These are phyloP conservation scores for Leptoteleia sp. DNA, from an alignment of 1,140 invertebrate genomes.

Conservation along the genomic window DNA sequence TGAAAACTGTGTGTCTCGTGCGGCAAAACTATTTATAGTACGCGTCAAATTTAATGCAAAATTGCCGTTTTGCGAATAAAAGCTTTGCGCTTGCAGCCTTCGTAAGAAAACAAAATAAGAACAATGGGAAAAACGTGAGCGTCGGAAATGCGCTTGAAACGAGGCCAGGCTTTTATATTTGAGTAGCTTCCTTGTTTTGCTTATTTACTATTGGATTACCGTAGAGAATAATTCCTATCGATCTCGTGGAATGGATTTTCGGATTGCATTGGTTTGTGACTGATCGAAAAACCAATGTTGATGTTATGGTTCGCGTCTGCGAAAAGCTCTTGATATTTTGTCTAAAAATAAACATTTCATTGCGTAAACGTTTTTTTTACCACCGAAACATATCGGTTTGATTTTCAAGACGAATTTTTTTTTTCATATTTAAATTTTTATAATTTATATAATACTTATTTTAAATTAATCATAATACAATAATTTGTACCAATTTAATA, in stretches of 20 bases:
- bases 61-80: slow-evolving; percentile 56
- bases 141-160: slow-evolving; percentile 45
- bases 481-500: too few species aligned
- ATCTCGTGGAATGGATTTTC: background rate
- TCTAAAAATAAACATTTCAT: too few species aligned
- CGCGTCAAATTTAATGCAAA: slow-evolving; percentile 54
- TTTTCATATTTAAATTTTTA: too few species aligned
- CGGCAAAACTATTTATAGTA: slow-evolving; percentile 73
- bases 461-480: too few species aligned
- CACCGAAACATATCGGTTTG: too few species aligned
- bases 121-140: slow-evolving; percentile 21
- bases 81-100: slow-evolving; percentile 4
- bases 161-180: slow-evolving; percentile 50
- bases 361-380: too few species aligned
- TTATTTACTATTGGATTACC: slow-evolving; percentile 29
- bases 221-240: slow-evolving; percentile 7
- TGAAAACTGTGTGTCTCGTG: slow-evolving; percentile 68
- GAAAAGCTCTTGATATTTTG: too few species aligned
- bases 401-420: too few species aligned
- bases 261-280: background rate
- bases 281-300: background rate
- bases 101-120: slow-evolving; percentile 21
- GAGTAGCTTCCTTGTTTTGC: slow-evolving; percentile 22
- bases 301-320: background rate
- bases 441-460: too few species aligned